A percentile compares a stretch with the other conserved stretches of the same genome.
phyloP scores from a whole-genome alignment of 2,113 vertebrate genomes.

The Smithornis capensis region DNA sequence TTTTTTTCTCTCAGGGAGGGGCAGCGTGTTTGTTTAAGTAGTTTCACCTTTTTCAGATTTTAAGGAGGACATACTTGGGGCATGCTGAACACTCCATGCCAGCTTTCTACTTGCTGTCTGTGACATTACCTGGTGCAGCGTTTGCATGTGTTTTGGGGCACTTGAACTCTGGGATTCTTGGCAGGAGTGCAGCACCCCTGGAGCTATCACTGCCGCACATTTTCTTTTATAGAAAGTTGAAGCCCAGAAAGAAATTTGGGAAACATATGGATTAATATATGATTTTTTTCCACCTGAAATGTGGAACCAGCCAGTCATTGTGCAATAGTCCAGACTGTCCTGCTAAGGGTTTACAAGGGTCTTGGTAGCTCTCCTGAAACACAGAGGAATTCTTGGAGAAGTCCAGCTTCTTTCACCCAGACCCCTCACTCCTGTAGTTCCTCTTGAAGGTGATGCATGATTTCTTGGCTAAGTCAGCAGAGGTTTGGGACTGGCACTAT shows the following conservation, averaged over 20 bases:
- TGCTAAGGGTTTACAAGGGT: neutral
- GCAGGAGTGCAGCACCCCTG: neutral
- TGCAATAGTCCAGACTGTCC: neutral
- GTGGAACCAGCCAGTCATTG: neutral
- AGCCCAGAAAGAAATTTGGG: neutral
- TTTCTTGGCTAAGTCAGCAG: neutral
- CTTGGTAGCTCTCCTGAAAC: neutral
- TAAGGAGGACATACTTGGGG: neutral
- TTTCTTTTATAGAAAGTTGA: neutral
- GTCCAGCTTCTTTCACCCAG: neutral
- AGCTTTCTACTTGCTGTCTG: fast-evolving
- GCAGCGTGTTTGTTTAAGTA: neutral
- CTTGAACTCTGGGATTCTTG: neutral
- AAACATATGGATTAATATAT: neutral
- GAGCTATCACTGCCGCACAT: neutral
- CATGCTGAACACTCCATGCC: neutral
- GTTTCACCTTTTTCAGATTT: neutral
- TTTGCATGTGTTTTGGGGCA: neutral
- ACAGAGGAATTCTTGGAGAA: neutral
- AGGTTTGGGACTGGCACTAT: neutral
- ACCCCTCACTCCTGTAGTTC: neutral
- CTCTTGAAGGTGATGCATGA: neutral
- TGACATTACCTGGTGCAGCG: neutral
- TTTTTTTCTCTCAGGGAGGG: fast-evolving
- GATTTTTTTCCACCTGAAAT: neutral